Conservation (phyloP, 1,140 invertebrate genomes). For the Drosophila busckii region DNA sequence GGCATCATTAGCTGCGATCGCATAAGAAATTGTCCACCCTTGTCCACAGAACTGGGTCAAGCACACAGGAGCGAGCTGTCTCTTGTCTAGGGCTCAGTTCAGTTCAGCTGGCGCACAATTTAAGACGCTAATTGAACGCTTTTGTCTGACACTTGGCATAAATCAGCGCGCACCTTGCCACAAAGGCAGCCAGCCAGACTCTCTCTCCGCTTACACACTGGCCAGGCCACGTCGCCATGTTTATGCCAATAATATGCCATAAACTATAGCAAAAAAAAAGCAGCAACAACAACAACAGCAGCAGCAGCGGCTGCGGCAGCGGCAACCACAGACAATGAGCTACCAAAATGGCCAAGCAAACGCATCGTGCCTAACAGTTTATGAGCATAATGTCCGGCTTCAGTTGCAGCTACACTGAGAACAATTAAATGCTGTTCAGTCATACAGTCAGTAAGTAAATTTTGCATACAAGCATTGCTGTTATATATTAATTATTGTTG, state of each 20-base stretch:
- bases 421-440: no score
- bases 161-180: slow-evolving; percentile 78
- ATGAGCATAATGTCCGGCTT: no score
- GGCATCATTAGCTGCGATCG: slow-evolving; percentile 41
- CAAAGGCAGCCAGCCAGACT: no score
- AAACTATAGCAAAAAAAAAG: slow-evolving; percentile 70
- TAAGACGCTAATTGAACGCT: slow-evolving; percentile 78
- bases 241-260: slow-evolving; percentile 79
- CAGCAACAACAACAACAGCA: slow-evolving; percentile 5
- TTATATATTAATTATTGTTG: no score
- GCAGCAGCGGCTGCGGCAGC: no score
- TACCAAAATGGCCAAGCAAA: no score
- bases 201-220: slow-evolving; percentile 21
- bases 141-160: slow-evolving; percentile 74
- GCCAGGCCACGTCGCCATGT: slow-evolving; percentile 70
- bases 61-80: neutral
- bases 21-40: slow-evolving; percentile 28
- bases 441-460: no score
- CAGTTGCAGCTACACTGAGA: no score
- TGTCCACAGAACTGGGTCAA: slow-evolving; percentile 27
- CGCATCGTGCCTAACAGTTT: no score
- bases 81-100: slow-evolving; percentile 22
- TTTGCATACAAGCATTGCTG: no score
- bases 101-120: slow-evolving; percentile 59
- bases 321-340: slow-evolving; percentile 34